phyloP scores from a whole-genome alignment of 2,797 vertebrate genomes.

The Liparis tanakae region DNA sequence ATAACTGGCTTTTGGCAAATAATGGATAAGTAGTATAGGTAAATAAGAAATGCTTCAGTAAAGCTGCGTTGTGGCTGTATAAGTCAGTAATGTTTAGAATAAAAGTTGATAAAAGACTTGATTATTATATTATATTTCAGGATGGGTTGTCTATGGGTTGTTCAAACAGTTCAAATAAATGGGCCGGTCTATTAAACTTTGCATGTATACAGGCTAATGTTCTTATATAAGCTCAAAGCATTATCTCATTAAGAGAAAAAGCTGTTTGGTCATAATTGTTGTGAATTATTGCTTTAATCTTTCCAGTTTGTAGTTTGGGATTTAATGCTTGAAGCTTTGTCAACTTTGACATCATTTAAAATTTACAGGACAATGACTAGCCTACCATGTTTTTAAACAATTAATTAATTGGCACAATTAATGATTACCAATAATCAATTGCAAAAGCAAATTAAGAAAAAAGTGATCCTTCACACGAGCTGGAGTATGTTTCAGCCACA shows the following conservation, averaged over 20 bases:
- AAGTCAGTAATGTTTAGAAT: constrained; percentile 4
- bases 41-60: constrained; percentile 15
- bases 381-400: not conserved
- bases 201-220: not conserved
- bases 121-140: not conserved
- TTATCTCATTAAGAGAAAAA: too few relatives aligned
- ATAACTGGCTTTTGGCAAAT: constrained; percentile 41
- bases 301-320: not conserved
- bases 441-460: not conserved
- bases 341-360: not conserved
- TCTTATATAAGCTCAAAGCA: not conserved
- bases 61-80: not conserved
- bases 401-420: constrained; percentile 8
- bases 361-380: not conserved
- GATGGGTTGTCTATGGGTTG: not conserved
- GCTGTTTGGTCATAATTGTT: not conserved
- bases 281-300: not conserved
- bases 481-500: constrained; percentile 17
- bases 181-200: not conserved
- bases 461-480: constrained; percentile 9
- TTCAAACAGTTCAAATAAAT: constrained; percentile 7
- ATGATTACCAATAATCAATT: not conserved
- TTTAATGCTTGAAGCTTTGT: not conserved
- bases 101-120: not conserved
- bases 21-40: not conserved